These are phyloP conservation scores for Nilaparvata lugens DNA, from an alignment of 1,140 invertebrate species.

Conservation along the genomic window DNA sequence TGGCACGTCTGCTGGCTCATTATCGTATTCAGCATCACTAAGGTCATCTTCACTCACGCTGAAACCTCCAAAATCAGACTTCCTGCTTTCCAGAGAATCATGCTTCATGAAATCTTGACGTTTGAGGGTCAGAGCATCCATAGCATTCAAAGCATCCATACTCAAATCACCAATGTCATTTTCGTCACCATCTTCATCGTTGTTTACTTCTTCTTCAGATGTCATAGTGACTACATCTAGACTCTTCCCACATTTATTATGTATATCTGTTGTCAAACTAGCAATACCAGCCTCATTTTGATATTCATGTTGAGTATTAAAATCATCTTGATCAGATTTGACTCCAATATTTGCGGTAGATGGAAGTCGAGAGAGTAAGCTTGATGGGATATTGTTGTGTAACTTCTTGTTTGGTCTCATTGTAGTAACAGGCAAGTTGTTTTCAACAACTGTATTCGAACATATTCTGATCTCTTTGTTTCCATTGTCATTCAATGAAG, in stretches of 20 bases:
- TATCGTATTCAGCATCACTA: not conserved
- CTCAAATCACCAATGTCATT: constrained; percentile 38
- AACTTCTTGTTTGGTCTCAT: not conserved
- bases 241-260: constrained; percentile 5
- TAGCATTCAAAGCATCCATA: constrained; percentile 79
- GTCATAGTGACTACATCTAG: constrained; percentile 20
- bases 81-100: constrained; percentile 34
- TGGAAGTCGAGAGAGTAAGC: not conserved
- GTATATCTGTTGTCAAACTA: constrained; percentile 2
- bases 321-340: too few relatives aligned
- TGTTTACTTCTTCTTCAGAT: constrained; percentile 29
- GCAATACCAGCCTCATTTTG: not conserved
- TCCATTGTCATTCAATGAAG: not conserved
- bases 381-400: not conserved
- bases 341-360: not conserved
- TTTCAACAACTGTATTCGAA: constrained; percentile 15
- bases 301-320: not conserved
- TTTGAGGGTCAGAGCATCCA: constrained; percentile 70
- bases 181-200: constrained; percentile 12
- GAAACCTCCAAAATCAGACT: not conserved
- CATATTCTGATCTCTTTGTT: not conserved
- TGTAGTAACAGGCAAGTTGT: constrained; percentile 7
- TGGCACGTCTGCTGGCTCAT: constrained; percentile 22
- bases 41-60: constrained; percentile 29
- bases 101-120: constrained; percentile 41